These are phyloP conservation scores for Strigops habroptila DNA, from an alignment of 2,113 vertebrate species.

Conservation along the genomic window DNA sequence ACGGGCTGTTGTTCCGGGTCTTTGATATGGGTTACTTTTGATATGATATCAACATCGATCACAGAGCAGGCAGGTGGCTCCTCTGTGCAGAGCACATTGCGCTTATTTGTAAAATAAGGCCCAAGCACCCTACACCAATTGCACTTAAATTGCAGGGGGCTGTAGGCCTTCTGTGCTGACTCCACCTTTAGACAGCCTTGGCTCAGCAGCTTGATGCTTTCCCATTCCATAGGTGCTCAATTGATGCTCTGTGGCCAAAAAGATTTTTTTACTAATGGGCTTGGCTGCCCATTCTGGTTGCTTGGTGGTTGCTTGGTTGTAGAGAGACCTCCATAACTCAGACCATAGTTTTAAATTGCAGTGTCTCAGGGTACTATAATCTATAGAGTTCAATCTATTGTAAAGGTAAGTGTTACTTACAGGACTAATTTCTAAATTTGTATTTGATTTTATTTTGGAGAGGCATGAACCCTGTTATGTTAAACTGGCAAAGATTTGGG, in stretches of 20 bases:
- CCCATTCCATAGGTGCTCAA: background rate
- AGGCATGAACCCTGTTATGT: background rate
- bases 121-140: background rate
- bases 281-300: background rate
- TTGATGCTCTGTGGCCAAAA: background rate
- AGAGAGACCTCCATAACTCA: background rate
- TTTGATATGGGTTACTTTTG: background rate
- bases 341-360: background rate
- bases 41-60: background rate
- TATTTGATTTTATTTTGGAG: background rate
- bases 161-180: background rate
- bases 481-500: background rate
- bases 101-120: background rate
- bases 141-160: background rate
- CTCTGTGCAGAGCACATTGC: background rate
- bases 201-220: background rate
- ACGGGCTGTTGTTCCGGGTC: background rate
- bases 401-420: background rate
- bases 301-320: background rate
- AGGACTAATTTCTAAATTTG: background rate
- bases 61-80: background rate
- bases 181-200: background rate
- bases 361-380: background rate
- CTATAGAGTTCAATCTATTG: background rate
- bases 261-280: background rate